These are phyloP conservation scores for Rhaphigaster nebulosa DNA, from an alignment of 2,888 invertebrate species.

Conservation along the genomic window DNA sequence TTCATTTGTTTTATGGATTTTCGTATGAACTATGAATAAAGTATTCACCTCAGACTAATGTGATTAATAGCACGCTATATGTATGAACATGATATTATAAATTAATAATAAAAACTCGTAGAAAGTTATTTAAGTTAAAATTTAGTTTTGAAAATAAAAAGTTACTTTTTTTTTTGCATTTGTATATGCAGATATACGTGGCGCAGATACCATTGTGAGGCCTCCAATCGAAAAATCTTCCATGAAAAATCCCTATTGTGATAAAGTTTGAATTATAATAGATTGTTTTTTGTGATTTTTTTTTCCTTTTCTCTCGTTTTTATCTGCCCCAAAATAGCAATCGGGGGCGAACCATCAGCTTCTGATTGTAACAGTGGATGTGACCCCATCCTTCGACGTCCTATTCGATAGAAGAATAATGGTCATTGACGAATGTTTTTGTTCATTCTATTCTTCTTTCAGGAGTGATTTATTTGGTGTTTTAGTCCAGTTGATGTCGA, in stretches of 20 bases:
- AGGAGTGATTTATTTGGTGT: not conserved
- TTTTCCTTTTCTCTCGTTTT: not conserved
- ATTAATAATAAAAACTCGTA: no score
- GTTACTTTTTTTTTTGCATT: no score
- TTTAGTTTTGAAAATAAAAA: not conserved
- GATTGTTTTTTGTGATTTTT: not conserved
- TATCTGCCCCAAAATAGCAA: not conserved
- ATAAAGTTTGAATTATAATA: not conserved
- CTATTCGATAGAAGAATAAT: conserved; percentile 21
- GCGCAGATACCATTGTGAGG: not conserved
- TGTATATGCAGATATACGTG: not conserved
- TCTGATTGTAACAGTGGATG: not conserved
- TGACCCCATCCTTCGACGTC: not conserved
- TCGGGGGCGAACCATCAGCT: not conserved
- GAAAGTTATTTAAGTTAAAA: not conserved
- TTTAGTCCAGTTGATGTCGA: not conserved
- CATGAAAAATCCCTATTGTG: not conserved
- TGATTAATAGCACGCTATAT: no score
- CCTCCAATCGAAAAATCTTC: not conserved
- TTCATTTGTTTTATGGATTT: no score
- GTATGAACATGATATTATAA: no score
- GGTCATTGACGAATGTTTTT: not conserved
- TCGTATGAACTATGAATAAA: no score
- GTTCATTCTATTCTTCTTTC: not conserved
- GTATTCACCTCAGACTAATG: no score